phyloP scores from a whole-genome alignment of 2,113 vertebrate genomes.

The Craseonycteris thonglongyai region DNA sequence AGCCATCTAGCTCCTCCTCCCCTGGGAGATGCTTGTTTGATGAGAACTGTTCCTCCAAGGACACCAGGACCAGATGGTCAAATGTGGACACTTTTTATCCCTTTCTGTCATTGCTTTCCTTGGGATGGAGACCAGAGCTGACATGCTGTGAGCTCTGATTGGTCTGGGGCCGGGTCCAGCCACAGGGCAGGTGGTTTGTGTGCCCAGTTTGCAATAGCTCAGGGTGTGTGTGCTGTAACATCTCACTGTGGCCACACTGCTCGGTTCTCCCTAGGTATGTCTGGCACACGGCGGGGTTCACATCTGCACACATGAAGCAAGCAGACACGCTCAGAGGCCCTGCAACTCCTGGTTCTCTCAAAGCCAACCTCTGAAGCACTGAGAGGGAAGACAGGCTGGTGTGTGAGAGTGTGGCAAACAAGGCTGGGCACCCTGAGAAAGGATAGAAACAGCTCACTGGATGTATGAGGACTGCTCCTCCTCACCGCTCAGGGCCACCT shows the following conservation, averaged over 20 bases:
- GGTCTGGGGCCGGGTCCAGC: not conserved
- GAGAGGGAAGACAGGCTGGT: not conserved
- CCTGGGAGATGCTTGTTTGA: not conserved
- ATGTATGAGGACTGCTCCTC: not conserved
- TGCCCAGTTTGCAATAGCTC: not conserved
- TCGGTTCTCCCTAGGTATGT: not conserved
- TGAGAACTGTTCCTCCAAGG: slow-evolving; percentile 30
- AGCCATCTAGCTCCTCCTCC: not conserved
- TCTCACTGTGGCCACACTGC: not conserved
- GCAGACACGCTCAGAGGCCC: not conserved
- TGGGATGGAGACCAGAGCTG: not conserved
- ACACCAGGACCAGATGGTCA: not conserved
- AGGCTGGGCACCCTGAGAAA: not conserved
- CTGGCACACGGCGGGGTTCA: not conserved
- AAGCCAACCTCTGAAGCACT: not conserved
- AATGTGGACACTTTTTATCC: slow-evolving; percentile 10
- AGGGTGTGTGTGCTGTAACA: not conserved
- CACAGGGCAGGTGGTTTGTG: not conserved
- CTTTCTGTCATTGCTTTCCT: slow-evolving; percentile 16
- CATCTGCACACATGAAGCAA: not conserved
- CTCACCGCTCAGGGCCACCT: not conserved
- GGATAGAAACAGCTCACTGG: not conserved
- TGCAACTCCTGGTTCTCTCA: not conserved
- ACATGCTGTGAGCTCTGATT: not conserved
- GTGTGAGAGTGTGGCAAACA: not conserved